phyloP scores from a whole-genome alignment of 37 sponge, comb jelly and placozoan genomes.

The Chondrosia reniformis region DNA sequence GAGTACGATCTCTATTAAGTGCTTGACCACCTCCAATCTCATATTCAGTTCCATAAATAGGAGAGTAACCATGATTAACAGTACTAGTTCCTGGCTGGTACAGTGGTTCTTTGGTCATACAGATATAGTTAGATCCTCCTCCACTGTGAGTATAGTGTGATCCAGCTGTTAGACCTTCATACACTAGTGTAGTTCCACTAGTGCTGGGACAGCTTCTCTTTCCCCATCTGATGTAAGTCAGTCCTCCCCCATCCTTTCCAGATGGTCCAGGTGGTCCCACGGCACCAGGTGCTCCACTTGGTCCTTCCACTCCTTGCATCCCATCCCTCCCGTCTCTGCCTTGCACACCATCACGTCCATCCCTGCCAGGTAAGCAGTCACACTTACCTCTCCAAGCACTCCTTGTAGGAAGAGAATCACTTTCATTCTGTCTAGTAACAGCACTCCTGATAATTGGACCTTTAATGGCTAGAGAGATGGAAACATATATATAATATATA shows the following conservation, averaged over 20 bases:
- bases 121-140: constrained; percentile 49
- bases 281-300: background rate
- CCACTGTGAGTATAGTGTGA: constrained; percentile 15
- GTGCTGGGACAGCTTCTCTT: constrained; percentile 24
- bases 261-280: constrained; percentile 18
- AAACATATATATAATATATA: no score
- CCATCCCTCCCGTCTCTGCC: constrained; percentile 20
- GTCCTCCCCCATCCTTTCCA: background rate
- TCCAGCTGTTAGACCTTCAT: constrained; percentile 25
- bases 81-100: constrained; percentile 20
- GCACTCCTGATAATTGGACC: no score
- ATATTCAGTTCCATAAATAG: constrained; percentile 41
- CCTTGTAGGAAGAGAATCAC: no score
- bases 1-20: background rate
- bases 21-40: background rate
- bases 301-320: constrained; percentile 19
- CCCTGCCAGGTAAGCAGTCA: no score
- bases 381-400: no score
- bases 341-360: no score
- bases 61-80: background rate
- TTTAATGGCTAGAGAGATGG: no score
- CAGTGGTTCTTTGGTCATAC: constrained; percentile 29
- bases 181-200: constrained; percentile 41
- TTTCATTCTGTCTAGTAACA: no score
- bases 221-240: constrained; percentile 35